Evolutionary conservation across 2,888 invertebrate genomes (phyloP), one percentile per base, ranked within the genome.

Genomic region (Nasonia oneida): DNA sequence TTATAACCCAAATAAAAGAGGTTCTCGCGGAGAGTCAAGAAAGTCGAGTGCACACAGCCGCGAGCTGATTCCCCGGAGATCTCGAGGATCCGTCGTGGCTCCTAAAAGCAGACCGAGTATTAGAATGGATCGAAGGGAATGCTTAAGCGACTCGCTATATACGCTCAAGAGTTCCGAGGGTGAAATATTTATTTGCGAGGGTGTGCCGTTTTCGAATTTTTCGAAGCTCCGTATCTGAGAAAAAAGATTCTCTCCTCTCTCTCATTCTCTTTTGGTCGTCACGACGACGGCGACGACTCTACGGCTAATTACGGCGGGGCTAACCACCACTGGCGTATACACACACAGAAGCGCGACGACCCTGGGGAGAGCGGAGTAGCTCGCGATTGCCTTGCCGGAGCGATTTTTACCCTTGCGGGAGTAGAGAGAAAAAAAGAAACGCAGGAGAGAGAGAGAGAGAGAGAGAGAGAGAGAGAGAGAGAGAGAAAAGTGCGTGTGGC

Each of bases 291-390:
- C 70, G 80, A 77, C 83, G 83, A 87, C 87, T 89, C 89, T 87
- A 89, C 87, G 87, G 89, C 90, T 90, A 90, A 90, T 90, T 90
- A 90, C 89, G 89, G 88, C 87, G 88, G 89, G 88, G 23, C 57
- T 61, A 61, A 61, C 57, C 57, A 88, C 88, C 87, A 83, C 82
- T 81, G 85, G 80, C 14, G 15, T 18, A 14, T 8, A 12, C 23
- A 42, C 15, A 70, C 23, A 47, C 53, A 76, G 23, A 37, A 50
- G 42, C 3, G 64, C 42, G 15, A 67, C 88, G 85, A 87, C 87
- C 87, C 88, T 86, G 83, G 88, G 87, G 88, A 88, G 81, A 85
- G 74, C 76, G 73, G 61, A 39, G 53, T 50, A n/a, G 14, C 73
- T 15, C 50, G 67, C 67, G 67, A 76, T 83, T 83, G 82, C 82